Conservation (phyloP, 2,797 vertebrate genomes). For the Coilia nasus region DNA sequence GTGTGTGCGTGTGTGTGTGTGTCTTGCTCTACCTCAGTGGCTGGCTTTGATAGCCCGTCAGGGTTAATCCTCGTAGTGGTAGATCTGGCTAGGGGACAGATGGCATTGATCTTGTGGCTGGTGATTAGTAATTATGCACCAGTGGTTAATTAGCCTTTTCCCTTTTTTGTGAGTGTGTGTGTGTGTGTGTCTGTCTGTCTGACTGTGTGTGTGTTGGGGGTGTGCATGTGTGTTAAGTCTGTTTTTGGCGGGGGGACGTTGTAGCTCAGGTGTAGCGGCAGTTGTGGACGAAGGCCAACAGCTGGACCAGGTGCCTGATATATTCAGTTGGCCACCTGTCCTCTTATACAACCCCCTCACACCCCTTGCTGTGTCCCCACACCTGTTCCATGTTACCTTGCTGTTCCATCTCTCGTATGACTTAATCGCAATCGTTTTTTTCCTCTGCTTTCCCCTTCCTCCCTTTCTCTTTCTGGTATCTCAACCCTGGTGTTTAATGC, state of each 20-base stretch:
- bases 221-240: neutral
- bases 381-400: too few relatives aligned
- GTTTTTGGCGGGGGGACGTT: neutral
- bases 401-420: too few relatives aligned
- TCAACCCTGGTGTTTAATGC: too few relatives aligned
- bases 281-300: slow-evolving; percentile 35
- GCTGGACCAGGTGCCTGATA: slow-evolving; percentile 38
- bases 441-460: too few relatives aligned
- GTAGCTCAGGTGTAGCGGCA: slow-evolving; percentile 27
- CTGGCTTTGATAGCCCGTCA: neutral
- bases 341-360: slow-evolving; percentile 25
- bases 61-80: neutral
- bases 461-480: too few relatives aligned
- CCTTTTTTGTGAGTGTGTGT: neutral
- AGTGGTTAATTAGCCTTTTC: slow-evolving; percentile 33
- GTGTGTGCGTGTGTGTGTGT: neutral
- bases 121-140: slow-evolving; percentile 39
- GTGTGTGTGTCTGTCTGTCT: neutral
- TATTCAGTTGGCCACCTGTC: slow-evolving; percentile 44
- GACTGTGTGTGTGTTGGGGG: neutral
- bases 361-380: neutral
- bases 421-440: too few relatives aligned
- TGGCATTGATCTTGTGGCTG: slow-evolving; percentile 35
- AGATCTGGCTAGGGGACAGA: slow-evolving; percentile 18
- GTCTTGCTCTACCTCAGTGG: neutral